A percentile compares a stretch with the other conserved stretches of the same genome.
Evolutionary conservation across 2,797 vertebrate species (phyloP).

Genomic region (Pseudochirops cupreus): DNA sequence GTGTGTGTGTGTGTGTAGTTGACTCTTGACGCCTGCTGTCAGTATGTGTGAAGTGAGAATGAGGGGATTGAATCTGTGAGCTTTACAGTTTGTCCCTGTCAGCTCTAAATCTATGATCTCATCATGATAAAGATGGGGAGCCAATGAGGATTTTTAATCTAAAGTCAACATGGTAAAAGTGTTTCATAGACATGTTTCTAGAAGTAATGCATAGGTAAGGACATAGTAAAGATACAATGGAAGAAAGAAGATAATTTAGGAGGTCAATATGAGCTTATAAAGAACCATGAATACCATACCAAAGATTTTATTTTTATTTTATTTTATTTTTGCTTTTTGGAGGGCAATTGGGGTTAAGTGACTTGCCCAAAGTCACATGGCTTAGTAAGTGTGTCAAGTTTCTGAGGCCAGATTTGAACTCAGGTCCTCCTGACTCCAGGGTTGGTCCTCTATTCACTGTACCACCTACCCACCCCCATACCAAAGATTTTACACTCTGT

Average conservation of each 20-base stretch:
- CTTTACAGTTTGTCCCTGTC: background rate
- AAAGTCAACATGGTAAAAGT: background rate
- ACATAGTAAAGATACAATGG: background rate
- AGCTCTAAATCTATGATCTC: background rate
- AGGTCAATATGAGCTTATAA: background rate
- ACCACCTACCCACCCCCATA: background rate
- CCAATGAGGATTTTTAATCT: background rate
- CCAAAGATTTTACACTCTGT: background rate
- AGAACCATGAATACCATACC: background rate
- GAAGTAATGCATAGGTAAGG: background rate
- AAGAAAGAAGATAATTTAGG: background rate
- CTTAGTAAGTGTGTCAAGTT: too few relatives aligned
- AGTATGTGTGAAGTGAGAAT: background rate
- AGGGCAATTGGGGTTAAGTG: too few relatives aligned
- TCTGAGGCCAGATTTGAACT: too few relatives aligned
- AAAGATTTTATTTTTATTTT: background rate
- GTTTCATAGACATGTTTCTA: background rate
- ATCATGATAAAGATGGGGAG: background rate
- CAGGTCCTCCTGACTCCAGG: too few relatives aligned
- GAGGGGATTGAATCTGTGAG: background rate
- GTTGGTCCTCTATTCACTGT: too few relatives aligned
- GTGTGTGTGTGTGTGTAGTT: background rate
- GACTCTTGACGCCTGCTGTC: background rate
- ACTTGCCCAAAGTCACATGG: too few relatives aligned
- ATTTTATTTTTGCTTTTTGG: too few relatives aligned